A percentile compares a stretch with the other conserved stretches of the same genome.
Evolutionary conservation across 1,140 invertebrate species (phyloP).

Genomic region (Bombus terrestris): DNA sequence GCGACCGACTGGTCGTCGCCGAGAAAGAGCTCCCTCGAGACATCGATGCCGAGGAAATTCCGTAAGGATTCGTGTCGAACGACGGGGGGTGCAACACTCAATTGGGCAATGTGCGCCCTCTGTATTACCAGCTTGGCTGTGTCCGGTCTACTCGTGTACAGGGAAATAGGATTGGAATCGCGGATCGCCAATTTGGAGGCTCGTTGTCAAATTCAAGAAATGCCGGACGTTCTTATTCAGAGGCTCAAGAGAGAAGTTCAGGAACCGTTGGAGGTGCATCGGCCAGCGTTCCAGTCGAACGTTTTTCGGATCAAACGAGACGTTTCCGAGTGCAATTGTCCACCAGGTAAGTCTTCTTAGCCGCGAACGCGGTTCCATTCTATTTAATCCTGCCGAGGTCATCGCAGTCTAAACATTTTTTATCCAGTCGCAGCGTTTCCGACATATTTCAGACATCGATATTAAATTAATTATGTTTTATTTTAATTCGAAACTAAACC

Average conservation of each 20-base stretch:
- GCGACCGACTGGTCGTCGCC: conserved; percentile 53
- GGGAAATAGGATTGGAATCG: conserved; percentile 75
- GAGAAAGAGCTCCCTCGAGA: conserved; percentile 47
- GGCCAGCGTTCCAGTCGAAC: conserved; percentile 5
- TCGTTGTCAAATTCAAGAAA: conserved; percentile 56
- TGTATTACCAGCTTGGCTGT: conserved; percentile 76
- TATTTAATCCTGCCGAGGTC: neutral
- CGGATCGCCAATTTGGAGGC: conserved; percentile 76
- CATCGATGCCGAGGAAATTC: conserved; percentile 70
- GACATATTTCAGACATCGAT: no score
- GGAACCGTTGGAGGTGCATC: conserved; percentile 56
- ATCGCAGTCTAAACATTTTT: no score
- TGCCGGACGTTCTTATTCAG: conserved; percentile 62
- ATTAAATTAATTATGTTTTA: neutral
- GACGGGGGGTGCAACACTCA: conserved; percentile 49
- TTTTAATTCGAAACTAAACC: neutral
- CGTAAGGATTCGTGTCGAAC: conserved; percentile 56
- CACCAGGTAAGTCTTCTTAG: conserved; percentile 67
- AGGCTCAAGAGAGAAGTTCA: conserved; percentile 71
- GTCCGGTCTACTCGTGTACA: conserved; percentile 75
- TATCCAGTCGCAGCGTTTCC: no score
- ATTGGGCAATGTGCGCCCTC: conserved; percentile 76
- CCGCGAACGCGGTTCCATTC: neutral
- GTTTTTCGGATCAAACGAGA: conserved; percentile 75
- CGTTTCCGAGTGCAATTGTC: conserved; percentile 75